Evolutionary conservation across 2,113 vertebrate genomes (phyloP), one percentile per base, ranked within the genome.

Genomic region (Halcyon malimbica): DNA sequence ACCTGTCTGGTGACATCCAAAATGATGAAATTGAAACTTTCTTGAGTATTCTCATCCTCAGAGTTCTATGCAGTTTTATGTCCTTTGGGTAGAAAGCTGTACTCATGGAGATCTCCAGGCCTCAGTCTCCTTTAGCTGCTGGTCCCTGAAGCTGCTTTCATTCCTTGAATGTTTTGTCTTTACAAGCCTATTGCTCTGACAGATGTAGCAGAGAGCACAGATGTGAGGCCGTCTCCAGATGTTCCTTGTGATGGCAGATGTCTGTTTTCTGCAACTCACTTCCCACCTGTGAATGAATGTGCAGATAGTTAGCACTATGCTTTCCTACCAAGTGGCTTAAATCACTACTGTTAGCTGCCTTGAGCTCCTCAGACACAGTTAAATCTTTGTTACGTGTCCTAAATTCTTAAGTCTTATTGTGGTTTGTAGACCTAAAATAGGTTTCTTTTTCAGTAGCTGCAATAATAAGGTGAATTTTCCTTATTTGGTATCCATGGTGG

Each of bases 301-400:
- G 44, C 3, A 3, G n/a, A 20, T 37, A n/a, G 18, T 19, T 59
- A 53, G 13, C 0, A 0, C 41, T 63, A 8, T 42, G 50, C 23
- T 88, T 88, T 62, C 59, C 67, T 73, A 19, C 19, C 8, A n/a
- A 77, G 54, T 50, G 51, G 10, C n/a, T 86, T 54, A 50, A 76
- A 62, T 90, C 50, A 18, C 51, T 63, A 3, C 18, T 39, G 9
- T 82, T n/a, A 10, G 15, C 33, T 41, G 26, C 13, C 17, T 82
- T 64, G n/a, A 79, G 31, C 16, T 83, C 11, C 68, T 84, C 35
- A 71, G 16, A 26, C 16, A 21, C 9, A 56, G 6, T 10, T 65
- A 59, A 26, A 29, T 44, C 41, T 81, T 87, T 44, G 39, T 46
- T 51, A 42, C 63, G 24, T 68, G 18, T 56, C 51, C 35, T 68